Evolutionary conservation across 2,888 invertebrate genomes (phyloP).

Genomic region (Hirtodrosophila confusa): DNA sequence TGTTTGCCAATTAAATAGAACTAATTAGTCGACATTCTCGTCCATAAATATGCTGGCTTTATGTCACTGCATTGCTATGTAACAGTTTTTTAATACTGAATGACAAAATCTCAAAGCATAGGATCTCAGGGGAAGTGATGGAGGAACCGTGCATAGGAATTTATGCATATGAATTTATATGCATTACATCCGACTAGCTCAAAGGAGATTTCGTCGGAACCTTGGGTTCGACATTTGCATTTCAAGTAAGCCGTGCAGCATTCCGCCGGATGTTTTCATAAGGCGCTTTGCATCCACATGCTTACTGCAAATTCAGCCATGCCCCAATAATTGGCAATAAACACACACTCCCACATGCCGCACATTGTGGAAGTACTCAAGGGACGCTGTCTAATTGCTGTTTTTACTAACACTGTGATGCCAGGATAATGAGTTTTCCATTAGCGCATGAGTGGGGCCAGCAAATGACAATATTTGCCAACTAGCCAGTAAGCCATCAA

Average conservation of each 20-base stretch:
- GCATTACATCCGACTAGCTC: background rate
- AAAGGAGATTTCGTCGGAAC: background rate
- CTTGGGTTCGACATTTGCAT: conserved; percentile 4
- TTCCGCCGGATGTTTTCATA: conserved; percentile 15
- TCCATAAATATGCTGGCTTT: no score
- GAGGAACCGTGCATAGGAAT: no score
- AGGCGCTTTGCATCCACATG: conserved; percentile 1
- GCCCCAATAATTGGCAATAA: conserved; percentile 38
- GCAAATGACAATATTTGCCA: conserved; percentile 55
- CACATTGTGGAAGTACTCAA: conserved; percentile 1
- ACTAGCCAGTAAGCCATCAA: background rate
- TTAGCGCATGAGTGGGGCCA: conserved; percentile 61
- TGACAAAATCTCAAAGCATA: no score
- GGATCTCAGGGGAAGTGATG: no score
- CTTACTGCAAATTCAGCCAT: background rate
- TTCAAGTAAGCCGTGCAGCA: conserved; percentile 13
- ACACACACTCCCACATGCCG: conserved; percentile 11
- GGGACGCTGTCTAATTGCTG: conserved; percentile 49
- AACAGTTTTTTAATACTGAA: no score
- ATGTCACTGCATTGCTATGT: conserved; percentile 1
- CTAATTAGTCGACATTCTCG: no score
- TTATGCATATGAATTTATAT: conserved; percentile 5
- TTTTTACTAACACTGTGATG: conserved; percentile 12
- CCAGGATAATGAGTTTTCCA: conserved; percentile 71
- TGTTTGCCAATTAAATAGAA: no score